Conservation (phyloP, 2,888 invertebrate genomes). For the Hemistola chrysoprasaria region DNA sequence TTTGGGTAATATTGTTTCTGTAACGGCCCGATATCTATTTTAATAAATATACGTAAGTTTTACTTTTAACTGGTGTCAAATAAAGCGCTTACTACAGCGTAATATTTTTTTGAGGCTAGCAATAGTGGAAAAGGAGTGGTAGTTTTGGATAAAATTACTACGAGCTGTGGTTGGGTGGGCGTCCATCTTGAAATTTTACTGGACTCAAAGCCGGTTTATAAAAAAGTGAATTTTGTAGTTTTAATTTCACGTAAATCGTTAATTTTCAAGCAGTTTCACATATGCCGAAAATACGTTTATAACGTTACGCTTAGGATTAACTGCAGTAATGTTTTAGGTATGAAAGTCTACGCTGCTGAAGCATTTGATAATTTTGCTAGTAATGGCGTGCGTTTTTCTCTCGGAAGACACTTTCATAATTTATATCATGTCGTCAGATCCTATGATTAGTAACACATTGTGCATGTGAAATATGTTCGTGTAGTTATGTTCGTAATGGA, state of each 20-base stretch:
- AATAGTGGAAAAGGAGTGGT: constrained; percentile 33
- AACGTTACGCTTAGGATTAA: constrained; percentile 82
- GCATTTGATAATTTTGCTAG: constrained; percentile 80
- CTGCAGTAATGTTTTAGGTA: constrained; percentile 89
- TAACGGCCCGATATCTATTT: too few species aligned
- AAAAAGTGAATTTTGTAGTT: constrained; percentile 78
- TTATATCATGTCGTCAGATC: constrained; percentile 63
- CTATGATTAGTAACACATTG: constrained; percentile 45
- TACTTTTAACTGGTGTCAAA: too few species aligned
- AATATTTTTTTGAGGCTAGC: too few species aligned
- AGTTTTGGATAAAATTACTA: constrained; percentile 18
- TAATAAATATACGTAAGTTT: too few species aligned
- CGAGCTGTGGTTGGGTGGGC: constrained; percentile 82
- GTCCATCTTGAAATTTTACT: constrained; percentile 90
- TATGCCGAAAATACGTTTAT: constrained; percentile 64
- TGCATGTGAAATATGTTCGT: constrained; percentile 42
- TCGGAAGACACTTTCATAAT: constrained; percentile 80
- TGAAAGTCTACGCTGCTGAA: constrained; percentile 65
- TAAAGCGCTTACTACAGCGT: too few species aligned
- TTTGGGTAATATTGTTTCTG: too few species aligned
- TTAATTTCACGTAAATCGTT: constrained; percentile 68
- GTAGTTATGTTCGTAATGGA: constrained; percentile 35
- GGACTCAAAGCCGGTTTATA: constrained; percentile 88
- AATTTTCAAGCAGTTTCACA: constrained; percentile 74
- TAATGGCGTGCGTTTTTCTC: constrained; percentile 86